Percentiles rank a stretch among this genome's conserved stretches.
phyloP scores from a whole-genome alignment of 2,113 vertebrate genomes.

The Paramormyrops kingsleyae region DNA sequence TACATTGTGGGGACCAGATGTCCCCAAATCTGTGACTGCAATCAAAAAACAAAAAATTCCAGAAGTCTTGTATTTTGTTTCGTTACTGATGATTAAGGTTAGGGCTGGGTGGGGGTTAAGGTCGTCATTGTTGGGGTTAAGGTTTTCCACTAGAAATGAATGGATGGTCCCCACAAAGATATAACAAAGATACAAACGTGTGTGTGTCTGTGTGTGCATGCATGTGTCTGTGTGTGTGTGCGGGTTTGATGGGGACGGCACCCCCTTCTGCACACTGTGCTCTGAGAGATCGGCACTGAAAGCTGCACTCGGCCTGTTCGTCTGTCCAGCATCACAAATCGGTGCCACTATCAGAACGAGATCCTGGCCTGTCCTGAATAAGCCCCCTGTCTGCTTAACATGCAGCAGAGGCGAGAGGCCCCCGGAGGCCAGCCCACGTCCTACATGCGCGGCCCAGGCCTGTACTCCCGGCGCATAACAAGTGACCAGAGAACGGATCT shows the following conservation, averaged over 20 bases:
- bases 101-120: too few species aligned
- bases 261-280: background rate
- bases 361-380: constrained; percentile 41
- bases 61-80: too few species aligned
- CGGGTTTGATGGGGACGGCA: background rate
- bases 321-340: background rate
- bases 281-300: background rate
- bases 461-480: constrained; percentile 4
- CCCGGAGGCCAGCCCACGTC: constrained; percentile 7
- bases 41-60: too few species aligned
- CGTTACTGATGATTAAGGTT: too few species aligned
- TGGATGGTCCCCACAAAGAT: background rate
- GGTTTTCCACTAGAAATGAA: background rate
- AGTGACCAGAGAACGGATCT: background rate
- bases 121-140: too few species aligned
- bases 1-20: too few species aligned
- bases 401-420: background rate
- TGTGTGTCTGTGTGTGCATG: background rate
- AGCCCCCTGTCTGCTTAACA: constrained; percentile 62
- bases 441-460: constrained; percentile 10
- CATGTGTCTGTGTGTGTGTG: background rate
- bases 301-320: background rate
- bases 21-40: background rate
- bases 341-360: background rate
- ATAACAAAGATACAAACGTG: background rate